Conservation (phyloP, 1,140 invertebrate species). For the Ooceraea biroi region DNA sequence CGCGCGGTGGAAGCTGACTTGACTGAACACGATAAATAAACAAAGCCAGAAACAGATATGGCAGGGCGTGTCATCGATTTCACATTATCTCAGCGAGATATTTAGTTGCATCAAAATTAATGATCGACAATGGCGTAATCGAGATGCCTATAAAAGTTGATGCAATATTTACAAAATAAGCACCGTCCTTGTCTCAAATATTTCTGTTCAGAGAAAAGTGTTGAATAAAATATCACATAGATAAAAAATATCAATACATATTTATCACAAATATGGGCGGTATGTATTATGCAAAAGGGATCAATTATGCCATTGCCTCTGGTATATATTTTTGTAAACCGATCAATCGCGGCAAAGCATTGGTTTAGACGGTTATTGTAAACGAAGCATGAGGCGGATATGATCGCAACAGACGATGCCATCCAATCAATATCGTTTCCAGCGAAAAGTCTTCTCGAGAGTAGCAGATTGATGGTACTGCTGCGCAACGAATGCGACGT, state of each 20-base stretch:
- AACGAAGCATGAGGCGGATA: background rate
- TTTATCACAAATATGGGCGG: background rate
- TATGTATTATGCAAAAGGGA: background rate
- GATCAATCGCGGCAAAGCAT: background rate
- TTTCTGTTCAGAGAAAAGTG: background rate
- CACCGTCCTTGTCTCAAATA: background rate
- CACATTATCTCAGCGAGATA: constrained; percentile 28
- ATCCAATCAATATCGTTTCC: constrained; percentile 6
- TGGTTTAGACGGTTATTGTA: background rate
- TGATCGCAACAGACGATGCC: constrained; percentile 19
- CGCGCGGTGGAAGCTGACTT: constrained; percentile 11
- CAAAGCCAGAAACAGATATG: constrained; percentile 25
- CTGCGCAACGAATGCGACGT: constrained; percentile 6
- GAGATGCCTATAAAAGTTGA: constrained; percentile 27
- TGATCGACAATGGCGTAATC: background rate
- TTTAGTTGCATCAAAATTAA: constrained; percentile 37
- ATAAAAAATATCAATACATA: background rate
- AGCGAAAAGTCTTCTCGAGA: background rate
- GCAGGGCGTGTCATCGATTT: constrained; percentile 25
- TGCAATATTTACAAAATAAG: constrained; percentile 9
- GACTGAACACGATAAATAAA: constrained; percentile 31
- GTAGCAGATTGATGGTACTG: constrained; percentile 19
- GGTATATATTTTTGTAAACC: background rate
- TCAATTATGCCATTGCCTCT: background rate
- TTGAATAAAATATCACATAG: background rate